Evolutionary conservation across 2,797 vertebrate genomes (phyloP).

Genomic region (Phrynocephalus guinanensis): DNA sequence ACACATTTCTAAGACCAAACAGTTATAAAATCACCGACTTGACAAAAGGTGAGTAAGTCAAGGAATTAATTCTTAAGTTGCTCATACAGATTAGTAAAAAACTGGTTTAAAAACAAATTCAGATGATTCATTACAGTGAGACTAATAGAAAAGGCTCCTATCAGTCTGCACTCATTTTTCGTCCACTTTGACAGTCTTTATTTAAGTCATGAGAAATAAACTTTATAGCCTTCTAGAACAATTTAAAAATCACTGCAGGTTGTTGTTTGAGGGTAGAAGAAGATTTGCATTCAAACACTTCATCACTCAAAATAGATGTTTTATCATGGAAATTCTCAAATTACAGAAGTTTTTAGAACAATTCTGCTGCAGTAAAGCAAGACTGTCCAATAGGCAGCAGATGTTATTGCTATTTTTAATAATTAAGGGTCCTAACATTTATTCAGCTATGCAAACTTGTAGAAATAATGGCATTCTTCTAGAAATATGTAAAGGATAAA

Average conservation of each 20-base stretch:
- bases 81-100: not conserved
- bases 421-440: not conserved
- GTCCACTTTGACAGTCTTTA: not conserved
- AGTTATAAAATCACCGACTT: not conserved
- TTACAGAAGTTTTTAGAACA: not conserved
- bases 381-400: not conserved
- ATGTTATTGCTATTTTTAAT: not conserved
- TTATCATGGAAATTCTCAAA: not conserved
- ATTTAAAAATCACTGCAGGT: not conserved
- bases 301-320: not conserved
- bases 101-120: not conserved
- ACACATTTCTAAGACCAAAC: constrained; percentile 49
- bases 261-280: not conserved
- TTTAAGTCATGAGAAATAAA: not conserved
- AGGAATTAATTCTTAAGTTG: not conserved
- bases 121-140: constrained; percentile 5
- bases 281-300: not conserved
- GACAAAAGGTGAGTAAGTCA: not conserved
- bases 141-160: not conserved
- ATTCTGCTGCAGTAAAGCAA: not conserved
- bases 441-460: not conserved
- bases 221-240: not conserved
- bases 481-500: not conserved
- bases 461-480: not conserved
- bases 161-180: constrained; percentile 17